Evolutionary conservation across 1,140 invertebrate genomes (phyloP).

Genomic region (Mercenaria mercenaria): DNA sequence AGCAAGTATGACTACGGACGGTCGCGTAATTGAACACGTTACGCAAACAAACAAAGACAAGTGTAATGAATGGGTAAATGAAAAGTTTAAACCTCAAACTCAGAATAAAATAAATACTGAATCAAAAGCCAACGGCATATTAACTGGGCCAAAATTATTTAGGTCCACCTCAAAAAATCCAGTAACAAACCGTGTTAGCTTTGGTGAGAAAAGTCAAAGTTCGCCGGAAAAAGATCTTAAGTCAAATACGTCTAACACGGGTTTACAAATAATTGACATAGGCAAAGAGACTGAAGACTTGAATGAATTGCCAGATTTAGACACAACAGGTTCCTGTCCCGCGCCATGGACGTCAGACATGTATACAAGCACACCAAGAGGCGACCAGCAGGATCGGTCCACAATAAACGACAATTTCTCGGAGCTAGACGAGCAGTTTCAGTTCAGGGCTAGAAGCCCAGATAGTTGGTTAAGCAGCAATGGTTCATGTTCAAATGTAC

Average conservation of each 20-base stretch:
- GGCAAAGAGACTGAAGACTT: not conserved
- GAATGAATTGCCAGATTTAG: not conserved
- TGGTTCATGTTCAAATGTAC: constrained; percentile 39
- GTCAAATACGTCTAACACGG: not conserved
- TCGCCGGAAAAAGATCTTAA: not conserved
- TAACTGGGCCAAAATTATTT: constrained; percentile 55
- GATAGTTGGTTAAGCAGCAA: constrained; percentile 60
- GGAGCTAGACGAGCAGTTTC: constrained; percentile 22
- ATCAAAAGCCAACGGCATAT: constrained; percentile 47
- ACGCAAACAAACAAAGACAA: constrained; percentile 25
- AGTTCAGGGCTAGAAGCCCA: constrained; percentile 36
- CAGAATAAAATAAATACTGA: not conserved
- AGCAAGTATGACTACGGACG: constrained; percentile 30
- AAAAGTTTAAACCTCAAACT: not conserved
- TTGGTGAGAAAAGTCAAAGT: constrained; percentile 7
- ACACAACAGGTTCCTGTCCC: not conserved
- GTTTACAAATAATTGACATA: constrained; percentile 28
- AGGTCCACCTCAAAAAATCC: constrained; percentile 19
- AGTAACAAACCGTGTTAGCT: not conserved
- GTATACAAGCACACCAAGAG: constrained; percentile 11
- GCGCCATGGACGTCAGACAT: constrained; percentile 58
- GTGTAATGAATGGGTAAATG: constrained; percentile 45
- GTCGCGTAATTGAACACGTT: constrained; percentile 33
- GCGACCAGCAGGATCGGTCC: not conserved
- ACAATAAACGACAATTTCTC: constrained; percentile 52